Conservation (phyloP, 2,113 vertebrate genomes). For the Geococcyx californianus region DNA sequence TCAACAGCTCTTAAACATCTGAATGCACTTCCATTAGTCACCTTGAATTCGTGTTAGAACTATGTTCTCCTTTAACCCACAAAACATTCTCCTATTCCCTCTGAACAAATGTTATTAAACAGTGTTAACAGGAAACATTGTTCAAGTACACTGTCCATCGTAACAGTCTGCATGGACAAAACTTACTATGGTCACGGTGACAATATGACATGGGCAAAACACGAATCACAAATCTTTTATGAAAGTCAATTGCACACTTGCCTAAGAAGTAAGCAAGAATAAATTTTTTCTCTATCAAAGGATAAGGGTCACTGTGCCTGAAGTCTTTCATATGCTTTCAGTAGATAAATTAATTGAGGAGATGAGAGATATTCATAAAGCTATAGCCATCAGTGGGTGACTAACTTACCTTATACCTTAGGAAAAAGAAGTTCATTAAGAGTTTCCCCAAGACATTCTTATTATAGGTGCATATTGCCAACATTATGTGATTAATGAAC, state of each 20-base stretch:
- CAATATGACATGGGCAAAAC: neutral
- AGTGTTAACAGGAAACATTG: neutral
- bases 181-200: neutral
- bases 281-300: neutral
- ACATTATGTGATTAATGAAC: neutral
- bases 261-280: neutral
- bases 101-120: neutral
- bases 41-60: conserved; percentile 13
- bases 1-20: conserved; percentile 6
- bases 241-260: neutral
- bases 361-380: neutral
- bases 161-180: neutral
- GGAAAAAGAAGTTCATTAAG: neutral
- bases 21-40: conserved; percentile 40
- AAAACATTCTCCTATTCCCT: neutral
- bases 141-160: neutral
- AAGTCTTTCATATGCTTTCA: neutral
- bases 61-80: conserved; percentile 24
- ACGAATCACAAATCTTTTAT: neutral
- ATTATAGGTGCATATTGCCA: neutral
- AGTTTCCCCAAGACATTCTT: neutral
- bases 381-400: neutral
- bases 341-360: neutral
- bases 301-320: neutral
- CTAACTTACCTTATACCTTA: neutral